These are phyloP conservation scores for Gyrodactylus bullatarudis DNA, from an alignment of 1,140 invertebrate species.

Conservation along the genomic window DNA sequence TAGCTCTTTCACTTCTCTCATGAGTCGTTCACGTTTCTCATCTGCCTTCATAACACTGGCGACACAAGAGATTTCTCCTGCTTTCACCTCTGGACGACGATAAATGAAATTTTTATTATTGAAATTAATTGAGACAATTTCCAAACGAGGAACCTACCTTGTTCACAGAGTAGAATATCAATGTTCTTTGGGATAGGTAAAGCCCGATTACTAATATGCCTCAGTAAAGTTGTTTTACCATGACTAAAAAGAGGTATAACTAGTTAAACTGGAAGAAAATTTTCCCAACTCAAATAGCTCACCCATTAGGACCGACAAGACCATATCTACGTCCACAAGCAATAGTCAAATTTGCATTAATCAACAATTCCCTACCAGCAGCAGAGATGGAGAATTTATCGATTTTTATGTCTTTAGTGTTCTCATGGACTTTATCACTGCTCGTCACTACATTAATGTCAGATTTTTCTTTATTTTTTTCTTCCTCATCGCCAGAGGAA, in stretches of 20 bases:
- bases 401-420: slow-evolving; percentile 17
- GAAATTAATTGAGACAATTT: background rate
- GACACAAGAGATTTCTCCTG: slow-evolving; percentile 57
- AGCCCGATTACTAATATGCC: slow-evolving; percentile 51
- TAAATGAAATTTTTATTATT: slow-evolving; percentile 9
- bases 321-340: slow-evolving; percentile 73
- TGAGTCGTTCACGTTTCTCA: slow-evolving; percentile 40
- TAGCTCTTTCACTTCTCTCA: slow-evolving; percentile 42
- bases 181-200: slow-evolving; percentile 77
- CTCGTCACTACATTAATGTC: background rate
- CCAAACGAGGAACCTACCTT: no score
- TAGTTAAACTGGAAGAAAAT: slow-evolving; percentile 8
- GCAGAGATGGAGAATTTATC: slow-evolving; percentile 93
- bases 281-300: slow-evolving; percentile 21
- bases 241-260: no score
- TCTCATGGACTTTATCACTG: background rate
- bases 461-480: background rate
- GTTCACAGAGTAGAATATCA: slow-evolving; percentile 86
- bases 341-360: slow-evolving; percentile 72
- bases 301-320: slow-evolving; percentile 77
- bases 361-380: slow-evolving; percentile 79
- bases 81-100: slow-evolving; percentile 40
- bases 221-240: slow-evolving; percentile 85
- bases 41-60: slow-evolving; percentile 66
- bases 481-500: background rate